Evolutionary conservation across 2,113 vertebrate species (phyloP).

Genomic region (Equus quagga): DNA sequence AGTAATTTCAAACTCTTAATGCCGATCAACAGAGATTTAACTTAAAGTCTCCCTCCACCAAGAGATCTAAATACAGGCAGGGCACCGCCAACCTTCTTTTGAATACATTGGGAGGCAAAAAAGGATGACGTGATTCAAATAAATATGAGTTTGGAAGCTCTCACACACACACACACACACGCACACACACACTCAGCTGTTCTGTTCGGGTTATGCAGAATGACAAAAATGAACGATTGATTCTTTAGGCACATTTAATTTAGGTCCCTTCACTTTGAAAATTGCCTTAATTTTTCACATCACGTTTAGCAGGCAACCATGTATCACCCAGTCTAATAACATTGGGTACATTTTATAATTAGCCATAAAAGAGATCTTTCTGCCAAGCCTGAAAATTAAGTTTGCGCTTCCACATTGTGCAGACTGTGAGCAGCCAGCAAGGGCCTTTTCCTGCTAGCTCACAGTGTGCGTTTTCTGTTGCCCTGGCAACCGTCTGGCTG

Average conservation of each 20-base stretch:
- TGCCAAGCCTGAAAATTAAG: slow-evolving; percentile 74
- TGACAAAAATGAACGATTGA: slow-evolving; percentile 51
- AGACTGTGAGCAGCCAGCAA: slow-evolving; percentile 64
- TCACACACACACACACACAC: neutral
- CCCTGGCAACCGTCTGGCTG: slow-evolving; percentile 84
- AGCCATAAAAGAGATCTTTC: slow-evolving; percentile 28
- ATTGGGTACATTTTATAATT: slow-evolving; percentile 62
- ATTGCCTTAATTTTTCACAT: slow-evolving; percentile 65
- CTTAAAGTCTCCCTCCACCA: neutral
- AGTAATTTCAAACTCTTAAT: neutral
- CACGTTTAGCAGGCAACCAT: slow-evolving; percentile 62
- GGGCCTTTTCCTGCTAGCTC: slow-evolving; percentile 40
- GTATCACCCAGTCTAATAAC: slow-evolving; percentile 64
- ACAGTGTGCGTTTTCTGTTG: slow-evolving; percentile 74
- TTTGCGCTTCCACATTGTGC: slow-evolving; percentile 45
- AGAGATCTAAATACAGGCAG: neutral
- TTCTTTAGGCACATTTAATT: slow-evolving; percentile 50
- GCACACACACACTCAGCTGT: neutral
- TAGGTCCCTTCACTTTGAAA: slow-evolving; percentile 43
- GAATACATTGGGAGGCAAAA: slow-evolving; percentile 55
- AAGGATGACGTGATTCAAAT: slow-evolving; percentile 28
- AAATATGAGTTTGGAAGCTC: slow-evolving; percentile 37
- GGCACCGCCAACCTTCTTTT: neutral
- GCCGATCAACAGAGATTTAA: neutral
- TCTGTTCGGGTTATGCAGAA: neutral